These are phyloP conservation scores for Unio pictorum DNA, from an alignment of 2,888 invertebrate species.

Conservation along the genomic window DNA sequence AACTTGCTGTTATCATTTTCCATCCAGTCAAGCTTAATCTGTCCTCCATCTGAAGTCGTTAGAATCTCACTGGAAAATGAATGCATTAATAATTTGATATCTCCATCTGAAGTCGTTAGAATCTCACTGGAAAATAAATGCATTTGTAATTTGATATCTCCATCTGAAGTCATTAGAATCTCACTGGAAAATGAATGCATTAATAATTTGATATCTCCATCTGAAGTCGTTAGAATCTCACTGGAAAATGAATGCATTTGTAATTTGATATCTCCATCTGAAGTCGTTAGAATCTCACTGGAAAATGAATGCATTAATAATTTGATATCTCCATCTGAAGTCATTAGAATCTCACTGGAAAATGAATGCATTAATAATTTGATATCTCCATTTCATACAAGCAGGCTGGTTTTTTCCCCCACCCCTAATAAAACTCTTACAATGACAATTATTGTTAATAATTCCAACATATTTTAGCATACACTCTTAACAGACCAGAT, in stretches of 20 bases:
- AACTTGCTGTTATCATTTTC: conserved; percentile 45
- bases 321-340: conserved; percentile 57
- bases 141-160: too few relatives aligned
- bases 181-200: conserved; percentile 51
- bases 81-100: too few relatives aligned
- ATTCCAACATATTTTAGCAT: too few relatives aligned
- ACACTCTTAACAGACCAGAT: too few relatives aligned
- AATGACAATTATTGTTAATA: too few relatives aligned
- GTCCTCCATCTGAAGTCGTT: conserved; percentile 63
- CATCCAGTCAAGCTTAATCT: conserved; percentile 63
- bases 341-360: conserved; percentile 60
- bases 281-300: conserved; percentile 61
- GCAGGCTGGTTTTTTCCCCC: neutral
- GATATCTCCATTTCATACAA: neutral
- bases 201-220: conserved; percentile 45
- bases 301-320: conserved; percentile 3
- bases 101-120: too few relatives aligned
- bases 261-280: conserved; percentile 54
- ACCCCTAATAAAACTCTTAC: too few relatives aligned
- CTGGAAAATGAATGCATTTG: conserved; percentile 34
- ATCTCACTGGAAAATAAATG: too few relatives aligned
- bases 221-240: conserved; percentile 59
- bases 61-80: conserved; percentile 59
- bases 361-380: neutral
- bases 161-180: conserved; percentile 47